A percentile compares a stretch with the other conserved stretches of the same genome.
Conservation (phyloP, 2,797 vertebrate species). For the Semaprochilodus insignis region DNA sequence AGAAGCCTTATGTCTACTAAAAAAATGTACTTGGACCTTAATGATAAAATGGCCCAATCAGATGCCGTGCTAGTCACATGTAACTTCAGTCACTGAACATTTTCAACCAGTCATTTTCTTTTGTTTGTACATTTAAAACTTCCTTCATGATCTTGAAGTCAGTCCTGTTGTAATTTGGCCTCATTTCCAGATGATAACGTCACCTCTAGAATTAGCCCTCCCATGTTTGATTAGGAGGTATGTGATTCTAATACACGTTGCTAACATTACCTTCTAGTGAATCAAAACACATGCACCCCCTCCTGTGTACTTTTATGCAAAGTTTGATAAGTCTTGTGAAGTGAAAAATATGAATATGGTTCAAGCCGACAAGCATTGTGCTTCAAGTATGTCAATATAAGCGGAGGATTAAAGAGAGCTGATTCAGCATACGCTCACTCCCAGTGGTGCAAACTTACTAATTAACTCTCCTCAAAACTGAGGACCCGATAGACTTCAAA, state of each 20-base stretch:
- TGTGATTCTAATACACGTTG: not conserved
- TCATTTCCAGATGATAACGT: not conserved
- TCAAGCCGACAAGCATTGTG: not conserved
- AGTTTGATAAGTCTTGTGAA: not conserved
- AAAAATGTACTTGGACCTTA: too few relatives aligned
- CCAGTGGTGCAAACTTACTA: slow-evolving; percentile 39
- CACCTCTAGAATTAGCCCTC: not conserved
- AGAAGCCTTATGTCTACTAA: too few relatives aligned
- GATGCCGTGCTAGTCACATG: not conserved
- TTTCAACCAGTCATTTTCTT: not conserved
- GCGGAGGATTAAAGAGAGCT: not conserved
- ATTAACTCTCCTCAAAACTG: slow-evolving; percentile 42
- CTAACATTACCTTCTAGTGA: too few relatives aligned
- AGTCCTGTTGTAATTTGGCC: not conserved
- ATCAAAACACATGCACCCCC: not conserved
- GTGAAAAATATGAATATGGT: not conserved
- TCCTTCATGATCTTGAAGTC: not conserved
- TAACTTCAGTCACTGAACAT: not conserved
- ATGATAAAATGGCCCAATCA: too few relatives aligned
- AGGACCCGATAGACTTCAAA: slow-evolving; percentile 19
- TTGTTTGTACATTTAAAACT: too few relatives aligned
- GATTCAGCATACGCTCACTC: slow-evolving; percentile 43
- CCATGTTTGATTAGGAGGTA: not conserved
- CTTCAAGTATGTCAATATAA: not conserved
- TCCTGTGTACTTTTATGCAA: not conserved